Evolutionary conservation across 2,888 invertebrate species (phyloP).

Genomic region (Tromatobia lineatoria): DNA sequence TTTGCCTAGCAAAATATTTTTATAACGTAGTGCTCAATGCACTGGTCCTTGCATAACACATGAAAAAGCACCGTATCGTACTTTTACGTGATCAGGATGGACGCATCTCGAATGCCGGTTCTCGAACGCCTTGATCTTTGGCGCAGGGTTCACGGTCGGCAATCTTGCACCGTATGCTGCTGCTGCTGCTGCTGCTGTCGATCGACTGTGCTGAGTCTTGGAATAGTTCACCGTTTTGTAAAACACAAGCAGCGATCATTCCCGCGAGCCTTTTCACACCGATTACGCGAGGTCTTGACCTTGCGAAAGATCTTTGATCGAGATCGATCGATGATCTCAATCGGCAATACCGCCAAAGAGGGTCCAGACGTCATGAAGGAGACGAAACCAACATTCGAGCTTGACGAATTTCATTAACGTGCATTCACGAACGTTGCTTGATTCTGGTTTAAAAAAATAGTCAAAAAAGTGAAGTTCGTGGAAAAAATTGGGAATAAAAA

Average conservation of each 20-base stretch:
- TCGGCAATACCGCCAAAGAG: constrained; percentile 28
- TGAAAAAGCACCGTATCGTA: neutral
- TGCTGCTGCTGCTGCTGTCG: neutral
- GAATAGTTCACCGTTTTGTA: neutral
- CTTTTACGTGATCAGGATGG: constrained; percentile 7
- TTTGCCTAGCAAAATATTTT: too few relatives aligned
- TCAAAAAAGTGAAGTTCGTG: too few relatives aligned
- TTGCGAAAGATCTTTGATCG: neutral
- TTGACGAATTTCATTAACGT: constrained; percentile 3
- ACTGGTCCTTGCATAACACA: constrained; percentile 22
- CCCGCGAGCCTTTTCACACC: constrained; percentile 22
- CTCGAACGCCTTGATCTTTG: constrained; percentile 44
- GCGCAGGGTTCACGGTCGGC: constrained; percentile 45
- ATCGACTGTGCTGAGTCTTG: constrained; percentile 5
- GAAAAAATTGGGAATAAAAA: too few relatives aligned
- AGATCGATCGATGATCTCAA: constrained; percentile 34
- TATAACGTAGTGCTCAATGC: too few relatives aligned
- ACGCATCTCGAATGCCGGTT: constrained; percentile 8
- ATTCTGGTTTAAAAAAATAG: neutral
- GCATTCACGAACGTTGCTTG: neutral
- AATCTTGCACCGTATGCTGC: constrained; percentile 1
- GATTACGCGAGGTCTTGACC: constrained; percentile 12
- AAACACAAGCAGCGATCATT: constrained; percentile 8
- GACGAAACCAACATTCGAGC: neutral
- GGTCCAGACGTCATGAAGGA: neutral